Percentiles rank a stretch among this genome's conserved stretches.
Conservation (phyloP, 1,140 invertebrate genomes). For the Papilio polytes region DNA sequence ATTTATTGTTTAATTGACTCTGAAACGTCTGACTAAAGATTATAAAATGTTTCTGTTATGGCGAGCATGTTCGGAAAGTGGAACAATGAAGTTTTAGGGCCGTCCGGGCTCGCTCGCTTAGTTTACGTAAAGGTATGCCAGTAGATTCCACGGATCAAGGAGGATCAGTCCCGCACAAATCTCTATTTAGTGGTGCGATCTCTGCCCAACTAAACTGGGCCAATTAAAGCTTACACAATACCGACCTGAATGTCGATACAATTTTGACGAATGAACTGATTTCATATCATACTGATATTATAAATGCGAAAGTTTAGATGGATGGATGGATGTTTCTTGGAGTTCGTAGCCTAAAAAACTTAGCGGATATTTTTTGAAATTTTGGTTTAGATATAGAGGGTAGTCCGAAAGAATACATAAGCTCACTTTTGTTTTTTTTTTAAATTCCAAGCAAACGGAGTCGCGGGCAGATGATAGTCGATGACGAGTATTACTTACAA, state of each 20-base stretch:
- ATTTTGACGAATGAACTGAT: conserved; percentile 35
- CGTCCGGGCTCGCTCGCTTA: conserved; percentile 37
- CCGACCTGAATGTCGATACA: conserved; percentile 63
- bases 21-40: neutral
- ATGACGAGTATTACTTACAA: no score
- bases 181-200: conserved; percentile 79
- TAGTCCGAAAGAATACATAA: no score
- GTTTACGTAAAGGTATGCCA: conserved; percentile 74
- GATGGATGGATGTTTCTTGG: neutral
- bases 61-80: neutral
- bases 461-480: no score
- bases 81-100: conserved; percentile 33
- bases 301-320: neutral
- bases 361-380: no score
- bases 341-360: no score
- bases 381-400: no score
- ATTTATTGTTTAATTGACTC: no score
- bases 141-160: conserved; percentile 70
- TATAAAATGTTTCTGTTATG: conserved; percentile 26
- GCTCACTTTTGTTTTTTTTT: no score
- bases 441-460: no score
- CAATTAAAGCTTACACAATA: conserved; percentile 76
- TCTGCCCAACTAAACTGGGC: conserved; percentile 72
- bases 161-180: conserved; percentile 76
- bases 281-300: neutral